A percentile compares a stretch with the other conserved stretches of the same genome.
Evolutionary conservation across 2,888 invertebrate species (phyloP).

Genomic region (Agriopis marginaria): DNA sequence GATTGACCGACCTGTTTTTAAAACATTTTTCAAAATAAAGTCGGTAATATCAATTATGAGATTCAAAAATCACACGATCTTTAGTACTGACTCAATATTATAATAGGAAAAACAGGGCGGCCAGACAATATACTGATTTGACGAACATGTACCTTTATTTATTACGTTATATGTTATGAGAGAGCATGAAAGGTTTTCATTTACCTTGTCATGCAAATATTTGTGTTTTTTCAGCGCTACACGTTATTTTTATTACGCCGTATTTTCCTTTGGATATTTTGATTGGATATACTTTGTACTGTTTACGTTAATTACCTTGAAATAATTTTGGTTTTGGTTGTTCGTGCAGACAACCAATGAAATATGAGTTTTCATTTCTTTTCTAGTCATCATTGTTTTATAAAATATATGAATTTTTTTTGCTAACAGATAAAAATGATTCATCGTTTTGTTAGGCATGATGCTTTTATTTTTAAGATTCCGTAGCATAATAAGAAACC

Average conservation of each 20-base stretch:
- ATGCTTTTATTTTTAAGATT: too few relatives aligned
- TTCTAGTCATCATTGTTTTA: too few relatives aligned
- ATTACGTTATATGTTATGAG: conserved; percentile 43
- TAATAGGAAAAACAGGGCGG: conserved; percentile 34
- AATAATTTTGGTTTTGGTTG: conserved; percentile 11
- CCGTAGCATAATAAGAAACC: too few relatives aligned
- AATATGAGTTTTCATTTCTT: too few relatives aligned
- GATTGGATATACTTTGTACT: conserved; percentile 35
- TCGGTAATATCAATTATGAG: too few relatives aligned
- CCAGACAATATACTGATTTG: conserved; percentile 56
- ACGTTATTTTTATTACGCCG: conserved; percentile 32
- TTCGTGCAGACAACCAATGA: neutral
- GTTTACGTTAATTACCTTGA: conserved; percentile 28
- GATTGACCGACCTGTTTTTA: too few relatives aligned
- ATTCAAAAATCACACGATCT: neutral
- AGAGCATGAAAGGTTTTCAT: conserved; percentile 45
- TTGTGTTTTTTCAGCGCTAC: conserved; percentile 35
- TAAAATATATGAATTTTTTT: too few relatives aligned
- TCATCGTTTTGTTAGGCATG: too few relatives aligned
- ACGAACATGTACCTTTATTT: conserved; percentile 50
- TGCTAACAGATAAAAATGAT: too few relatives aligned
- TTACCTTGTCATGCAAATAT: conserved; percentile 46
- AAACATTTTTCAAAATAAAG: too few relatives aligned
- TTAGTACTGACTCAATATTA: conserved; percentile 7
- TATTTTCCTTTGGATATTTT: conserved; percentile 31